Evolutionary conservation across 2,797 vertebrate species (phyloP), one percentile per base, ranked within the genome.

Genomic region (Poecilia gillii): DNA sequence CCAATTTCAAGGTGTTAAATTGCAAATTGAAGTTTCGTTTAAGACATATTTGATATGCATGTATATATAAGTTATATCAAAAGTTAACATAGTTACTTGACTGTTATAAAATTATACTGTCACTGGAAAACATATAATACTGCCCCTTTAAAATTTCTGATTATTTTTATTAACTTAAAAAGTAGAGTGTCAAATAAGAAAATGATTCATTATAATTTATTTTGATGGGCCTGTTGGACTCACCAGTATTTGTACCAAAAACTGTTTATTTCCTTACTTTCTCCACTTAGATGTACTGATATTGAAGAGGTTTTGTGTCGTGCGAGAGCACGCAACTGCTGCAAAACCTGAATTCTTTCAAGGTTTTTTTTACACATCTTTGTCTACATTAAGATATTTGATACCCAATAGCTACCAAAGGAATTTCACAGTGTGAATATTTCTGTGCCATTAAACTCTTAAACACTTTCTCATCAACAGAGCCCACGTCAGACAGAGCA

Each of bases 401-500:
- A 12, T 71, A 13, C 20, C 36, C 1, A 8, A 64, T 16, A 64
- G 59, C 12, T 8, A n/a, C 25, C 53, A 23, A n/a, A n/a, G 3
- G 6, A 47, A 47, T 72, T 47, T 33, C 23, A 20, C 1, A 18
- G 7, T 12, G 11, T 31, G 4, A 18, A 49, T 20, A 20, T 64
- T 12, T 9, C 41, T 7, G 45, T 59, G 14, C 36, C 78, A 23
- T 31, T 51, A 43, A 47, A 77, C 72, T 46, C 0, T 57, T 87
- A 47, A 25, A 23, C 39, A 9, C 75, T 87, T 78, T 85, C 77
- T 81, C 81, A 82, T 55, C 84, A 95, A 94, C 94, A 89, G 93
- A 96, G 75, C 90, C 95, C 33, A 88, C 91, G 39, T 1, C 73
- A 0, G 90, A 94, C 18, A 92, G 85, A 85, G 96, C 96, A 74